Base-by-base conservation (phyloP, 2,113 vertebrate genomes). In the Porphyrio hochstetteri region DNA sequence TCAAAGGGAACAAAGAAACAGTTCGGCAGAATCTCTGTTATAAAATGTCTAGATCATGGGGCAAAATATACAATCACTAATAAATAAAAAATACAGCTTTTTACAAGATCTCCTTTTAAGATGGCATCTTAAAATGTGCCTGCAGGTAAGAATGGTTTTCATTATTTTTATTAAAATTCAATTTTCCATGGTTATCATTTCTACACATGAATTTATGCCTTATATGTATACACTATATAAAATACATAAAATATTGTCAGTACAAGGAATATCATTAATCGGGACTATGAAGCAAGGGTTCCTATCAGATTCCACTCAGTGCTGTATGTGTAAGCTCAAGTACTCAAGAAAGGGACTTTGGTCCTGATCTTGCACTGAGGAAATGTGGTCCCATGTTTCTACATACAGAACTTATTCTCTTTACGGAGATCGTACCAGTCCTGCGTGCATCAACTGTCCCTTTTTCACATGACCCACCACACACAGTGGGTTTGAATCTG, bases 61-160 rank as follows among this genome's bases (percentile, higher is more conserved):
- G 63, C 40, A 94, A 96, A 93, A 96, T 80, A 91, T 92, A 82
- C 67, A 94, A 38, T 46, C 60, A 85, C 28, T 77, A 81, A 91
- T 94, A 92, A 95, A 94, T 91, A 90, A 95, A 96, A 93, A 90
- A 35, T 79, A 64, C 80, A 94, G 24, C 29, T 92, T 96, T 95
- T 94, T 95, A 94, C 83, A 90, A 91, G 80, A 52, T 88, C 81
- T 93, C 61, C 76, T 92, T 92, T 95, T 92, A 94, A 90, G 64
- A 82, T 65, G 88, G 84, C 92, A 97, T 97, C 92, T 97, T 97
- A 96, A 96, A 97, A 96, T 88, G 88, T 96, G 91, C 93, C 91
- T 88, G 46, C 17, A 85, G 38, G 35, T 95, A 77, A 78, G 77
- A 75, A 85, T 78, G 56, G 6, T 75, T 86, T 77, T 50, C 25